These are phyloP conservation scores for Lithobates pipiens DNA, from an alignment of 2,797 vertebrate species.

Conservation along the genomic window DNA sequence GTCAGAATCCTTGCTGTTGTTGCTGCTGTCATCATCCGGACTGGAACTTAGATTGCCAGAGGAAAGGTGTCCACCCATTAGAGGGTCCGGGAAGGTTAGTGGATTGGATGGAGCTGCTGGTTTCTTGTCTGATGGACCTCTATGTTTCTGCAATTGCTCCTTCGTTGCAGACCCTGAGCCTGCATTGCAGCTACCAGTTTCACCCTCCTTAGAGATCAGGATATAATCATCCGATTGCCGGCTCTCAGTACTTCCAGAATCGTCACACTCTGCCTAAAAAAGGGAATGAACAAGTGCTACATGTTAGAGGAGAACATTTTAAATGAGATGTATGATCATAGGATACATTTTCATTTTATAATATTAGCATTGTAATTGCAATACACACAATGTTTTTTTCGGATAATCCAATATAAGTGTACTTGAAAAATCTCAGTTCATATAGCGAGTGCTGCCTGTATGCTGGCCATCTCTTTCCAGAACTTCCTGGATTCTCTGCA, in stretches of 20 bases:
- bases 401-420: no score
- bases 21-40: conserved; percentile 91
- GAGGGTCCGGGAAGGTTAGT: conserved; percentile 87
- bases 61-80: conserved; percentile 83
- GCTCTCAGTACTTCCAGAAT: conserved; percentile 69
- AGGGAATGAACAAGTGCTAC: no score
- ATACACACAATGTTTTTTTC: no score
- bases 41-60: conserved; percentile 87
- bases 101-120: conserved; percentile 65
- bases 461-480: no score
- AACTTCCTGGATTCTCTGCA: no score
- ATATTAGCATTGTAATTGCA: no score
- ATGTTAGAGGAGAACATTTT: no score
- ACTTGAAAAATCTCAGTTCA: no score
- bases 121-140: conserved; percentile 67
- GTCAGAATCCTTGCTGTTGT: conserved; percentile 97
- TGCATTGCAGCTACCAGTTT: conserved; percentile 67
- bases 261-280: conserved; percentile 66
- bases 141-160: conserved; percentile 73
- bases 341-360: no score
- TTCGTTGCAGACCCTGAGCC: conserved; percentile 62
- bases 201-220: conserved; percentile 87
- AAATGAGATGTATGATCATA: no score
- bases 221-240: conserved; percentile 91
- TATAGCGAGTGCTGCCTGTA: no score